These are phyloP conservation scores for Sabatieria punctata DNA, from an alignment of 2,888 invertebrate species.

Conservation along the genomic window DNA sequence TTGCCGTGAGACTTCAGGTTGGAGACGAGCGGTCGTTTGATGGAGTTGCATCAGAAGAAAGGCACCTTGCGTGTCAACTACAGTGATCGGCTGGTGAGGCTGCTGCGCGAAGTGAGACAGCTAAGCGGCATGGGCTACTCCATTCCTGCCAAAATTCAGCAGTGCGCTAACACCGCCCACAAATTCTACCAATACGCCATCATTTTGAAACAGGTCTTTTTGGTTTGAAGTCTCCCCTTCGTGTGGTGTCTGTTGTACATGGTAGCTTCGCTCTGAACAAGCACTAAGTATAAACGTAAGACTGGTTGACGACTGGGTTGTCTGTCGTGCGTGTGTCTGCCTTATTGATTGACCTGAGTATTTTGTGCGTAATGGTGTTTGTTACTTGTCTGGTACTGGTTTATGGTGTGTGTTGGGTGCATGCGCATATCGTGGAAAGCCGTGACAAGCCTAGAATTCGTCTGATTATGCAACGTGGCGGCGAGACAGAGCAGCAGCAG, in stretches of 20 bases:
- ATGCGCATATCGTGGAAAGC: too few species aligned
- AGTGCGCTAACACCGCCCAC: conserved; percentile 53
- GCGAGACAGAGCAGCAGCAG: too few species aligned
- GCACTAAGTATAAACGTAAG: background rate
- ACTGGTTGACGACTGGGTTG: background rate
- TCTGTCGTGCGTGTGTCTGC: too few species aligned
- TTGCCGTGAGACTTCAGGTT: conserved; percentile 22
- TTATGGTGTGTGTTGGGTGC: too few species aligned
- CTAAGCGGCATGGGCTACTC: conserved; percentile 59
- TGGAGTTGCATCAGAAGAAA: conserved; percentile 37
- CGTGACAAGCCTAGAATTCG: too few species aligned
- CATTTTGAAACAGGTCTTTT: conserved; percentile 67
- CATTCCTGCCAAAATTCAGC: conserved; percentile 54
- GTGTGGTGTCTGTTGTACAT: too few species aligned
- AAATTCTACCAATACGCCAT: conserved; percentile 66
- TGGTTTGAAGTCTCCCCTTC: conserved; percentile 11
- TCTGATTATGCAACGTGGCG: too few species aligned
- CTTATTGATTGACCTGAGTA: too few species aligned
- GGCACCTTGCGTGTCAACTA: conserved; percentile 58
- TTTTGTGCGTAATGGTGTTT: too few species aligned
- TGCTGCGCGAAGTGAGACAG: conserved; percentile 70
- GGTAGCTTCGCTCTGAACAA: too few species aligned
- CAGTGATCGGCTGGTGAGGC: conserved; percentile 60
- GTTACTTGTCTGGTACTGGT: too few species aligned
- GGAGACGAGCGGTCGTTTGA: conserved; percentile 39